A percentile compares a stretch with the other conserved stretches of the same genome.
Evolutionary conservation across 2,113 vertebrate species (phyloP).

Genomic region (Brachyhypopomus gauderio): DNA sequence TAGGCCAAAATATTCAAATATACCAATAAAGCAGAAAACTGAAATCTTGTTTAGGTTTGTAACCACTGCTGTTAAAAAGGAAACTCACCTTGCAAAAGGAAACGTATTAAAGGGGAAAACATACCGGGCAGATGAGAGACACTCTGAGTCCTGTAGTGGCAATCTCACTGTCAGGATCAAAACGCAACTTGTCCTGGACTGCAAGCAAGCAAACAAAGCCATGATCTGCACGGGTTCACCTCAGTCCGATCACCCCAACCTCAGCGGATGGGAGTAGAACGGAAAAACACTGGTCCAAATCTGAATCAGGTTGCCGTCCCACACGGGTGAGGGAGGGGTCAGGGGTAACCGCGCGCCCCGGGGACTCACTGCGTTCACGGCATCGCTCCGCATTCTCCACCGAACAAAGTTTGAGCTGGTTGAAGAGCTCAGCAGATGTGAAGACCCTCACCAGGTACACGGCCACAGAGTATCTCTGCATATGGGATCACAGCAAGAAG

Average conservation of each 20-base stretch:
- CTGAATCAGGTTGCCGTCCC: too few species aligned
- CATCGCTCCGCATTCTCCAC: constrained; percentile 93
- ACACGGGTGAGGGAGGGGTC: background rate
- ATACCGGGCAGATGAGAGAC: constrained; percentile 96
- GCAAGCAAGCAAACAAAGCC: background rate
- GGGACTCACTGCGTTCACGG: constrained; percentile 89
- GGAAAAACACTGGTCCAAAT: background rate
- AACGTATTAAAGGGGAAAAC: constrained; percentile 52
- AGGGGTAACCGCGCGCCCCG: background rate
- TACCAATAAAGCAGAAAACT: too few species aligned
- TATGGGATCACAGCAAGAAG: background rate
- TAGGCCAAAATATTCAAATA: too few species aligned
- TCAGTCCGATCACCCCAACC: too few species aligned
- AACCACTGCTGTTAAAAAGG: background rate
- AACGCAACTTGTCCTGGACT: constrained; percentile 96
- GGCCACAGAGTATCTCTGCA: constrained; percentile 89
- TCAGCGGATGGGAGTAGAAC: too few species aligned
- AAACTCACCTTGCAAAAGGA: background rate
- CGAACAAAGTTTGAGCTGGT: constrained; percentile 90
- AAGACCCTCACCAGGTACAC: constrained; percentile 92
- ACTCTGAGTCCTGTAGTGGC: constrained; percentile 95
- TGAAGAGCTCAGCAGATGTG: constrained; percentile 91
- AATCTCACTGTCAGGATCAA: constrained; percentile 97
- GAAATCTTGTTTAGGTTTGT: too few species aligned
- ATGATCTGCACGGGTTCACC: background rate